phyloP scores from a whole-genome alignment of 2,113 vertebrate species.

The Bujurquina vittata region DNA sequence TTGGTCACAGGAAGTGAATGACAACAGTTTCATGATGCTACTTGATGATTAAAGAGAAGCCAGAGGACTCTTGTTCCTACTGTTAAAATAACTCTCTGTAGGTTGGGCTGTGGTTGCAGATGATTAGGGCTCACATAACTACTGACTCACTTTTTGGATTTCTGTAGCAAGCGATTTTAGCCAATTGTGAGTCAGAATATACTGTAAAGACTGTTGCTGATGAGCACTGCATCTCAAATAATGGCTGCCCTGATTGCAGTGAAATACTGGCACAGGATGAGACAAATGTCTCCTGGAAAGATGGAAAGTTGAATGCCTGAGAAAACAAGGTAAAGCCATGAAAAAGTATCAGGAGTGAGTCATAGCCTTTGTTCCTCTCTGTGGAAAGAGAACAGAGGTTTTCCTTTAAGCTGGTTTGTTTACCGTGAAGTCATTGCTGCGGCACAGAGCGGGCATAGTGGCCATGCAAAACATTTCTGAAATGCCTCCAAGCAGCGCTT shows the following conservation, averaged over 20 bases:
- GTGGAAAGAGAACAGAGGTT: slow-evolving; percentile 57
- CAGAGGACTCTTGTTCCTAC: slow-evolving; percentile 27
- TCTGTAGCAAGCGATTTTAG: slow-evolving; percentile 40
- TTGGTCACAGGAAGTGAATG: slow-evolving; percentile 6
- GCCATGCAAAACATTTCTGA: slow-evolving; percentile 79
- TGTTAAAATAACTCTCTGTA: slow-evolving; percentile 34
- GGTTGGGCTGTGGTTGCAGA: slow-evolving; percentile 61
- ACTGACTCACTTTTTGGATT: slow-evolving; percentile 55
- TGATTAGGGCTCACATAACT: slow-evolving; percentile 71
- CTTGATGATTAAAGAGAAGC: slow-evolving; percentile 12
- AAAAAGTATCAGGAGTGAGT: slow-evolving; percentile 48
- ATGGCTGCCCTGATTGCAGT: slow-evolving; percentile 55
- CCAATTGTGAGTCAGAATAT: slow-evolving; percentile 50
- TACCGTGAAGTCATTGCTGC: slow-evolving; percentile 77
- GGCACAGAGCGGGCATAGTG: slow-evolving; percentile 26
- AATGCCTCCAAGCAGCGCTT: slow-evolving; percentile 79
- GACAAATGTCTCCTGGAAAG: slow-evolving; percentile 46
- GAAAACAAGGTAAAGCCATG: slow-evolving; percentile 62
- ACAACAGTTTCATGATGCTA: slow-evolving; percentile 9
- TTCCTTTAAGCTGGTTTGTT: slow-evolving; percentile 64
- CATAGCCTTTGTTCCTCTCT: slow-evolving; percentile 41
- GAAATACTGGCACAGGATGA: slow-evolving; percentile 61
- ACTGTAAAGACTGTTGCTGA: slow-evolving; percentile 24
- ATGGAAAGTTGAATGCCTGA: slow-evolving; percentile 53
- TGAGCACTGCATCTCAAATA: slow-evolving; percentile 41